A percentile compares a stretch with the other conserved stretches of the same genome.
phyloP scores from a whole-genome alignment of 2,888 invertebrate species.

The Drosophila tripunctata region DNA sequence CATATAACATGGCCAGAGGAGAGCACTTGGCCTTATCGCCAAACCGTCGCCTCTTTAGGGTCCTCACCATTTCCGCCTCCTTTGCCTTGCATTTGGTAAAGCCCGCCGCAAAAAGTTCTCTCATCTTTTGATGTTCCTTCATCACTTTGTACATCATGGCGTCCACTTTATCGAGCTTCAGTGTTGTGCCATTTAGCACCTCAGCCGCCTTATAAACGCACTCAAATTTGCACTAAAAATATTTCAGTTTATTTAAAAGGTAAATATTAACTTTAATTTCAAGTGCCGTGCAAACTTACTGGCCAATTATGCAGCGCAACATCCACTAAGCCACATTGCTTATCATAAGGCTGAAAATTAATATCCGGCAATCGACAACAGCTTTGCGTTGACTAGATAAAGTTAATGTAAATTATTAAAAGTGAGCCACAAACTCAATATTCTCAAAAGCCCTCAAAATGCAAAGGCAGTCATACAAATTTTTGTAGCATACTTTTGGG shows the following conservation, averaged over 20 bases:
- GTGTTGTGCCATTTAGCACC: slow-evolving; percentile 5
- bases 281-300: slow-evolving; percentile 11
- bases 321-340: background rate
- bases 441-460: too few relatives aligned
- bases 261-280: background rate
- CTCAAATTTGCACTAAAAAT: slow-evolving; percentile 15
- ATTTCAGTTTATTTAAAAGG: background rate
- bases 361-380: slow-evolving; percentile 9
- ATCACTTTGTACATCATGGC: background rate
- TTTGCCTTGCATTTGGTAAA: background rate
- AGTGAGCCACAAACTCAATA: background rate
- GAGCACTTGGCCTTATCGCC: slow-evolving; percentile 8
- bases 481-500: slow-evolving; percentile 5
- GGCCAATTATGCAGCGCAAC: slow-evolving; percentile 1
- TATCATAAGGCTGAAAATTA: background rate
- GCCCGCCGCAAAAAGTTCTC: background rate
- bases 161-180: slow-evolving; percentile 1
- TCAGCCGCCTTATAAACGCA: slow-evolving; percentile 10
- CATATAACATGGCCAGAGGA: slow-evolving; percentile 41
- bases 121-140: background rate
- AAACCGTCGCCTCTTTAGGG: slow-evolving; percentile 6
- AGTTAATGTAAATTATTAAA: background rate
- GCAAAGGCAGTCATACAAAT: too few relatives aligned
- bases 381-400: slow-evolving; percentile 3
- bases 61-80: slow-evolving; percentile 8